Evolutionary conservation across 2,797 vertebrate genomes (phyloP), one percentile per base, ranked within the genome.

Genomic region (Pelobates cultripes): DNA sequence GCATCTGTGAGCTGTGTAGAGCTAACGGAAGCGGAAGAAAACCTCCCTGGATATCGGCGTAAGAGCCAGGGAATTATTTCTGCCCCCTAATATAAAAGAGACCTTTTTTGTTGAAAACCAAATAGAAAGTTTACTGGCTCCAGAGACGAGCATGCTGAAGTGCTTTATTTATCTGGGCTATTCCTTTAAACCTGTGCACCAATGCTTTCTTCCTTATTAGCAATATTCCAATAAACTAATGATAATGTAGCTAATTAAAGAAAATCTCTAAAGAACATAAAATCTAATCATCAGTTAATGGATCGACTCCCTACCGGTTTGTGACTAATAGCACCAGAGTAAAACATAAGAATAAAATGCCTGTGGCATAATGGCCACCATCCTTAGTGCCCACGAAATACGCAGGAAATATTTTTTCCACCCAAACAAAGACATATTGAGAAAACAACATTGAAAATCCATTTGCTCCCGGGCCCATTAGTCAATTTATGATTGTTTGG

Each of bases 281-380:
- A 43, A 0, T 40, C 41, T 44, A 3, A 72, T n/a, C 51, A 57
- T 12, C 7, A 4, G 43, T n/a, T 61, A 69, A 41, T 68, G 73
- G 71, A 74, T 68, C 9, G 71, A 68, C 57, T 8, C 4, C 70
- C 41, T 57, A 42, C 63, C 41, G 64, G 14, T 68, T 80, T 45
- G 55, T 55, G 73, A 57, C 3, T 43, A 44, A 15, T 60, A n/a
- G 72, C 28, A 41, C 40, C 60, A 17, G 67, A 42, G 66, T 5
- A 43, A 68, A 43, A 51, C 47, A 3, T 3, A 3, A 41, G 28
- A 6, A 40, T 6, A n/a, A 60, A 67, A 10, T 44, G 7, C 9
- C 14, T 15, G 63, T 41, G 41, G 42, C 3, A 4, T 15, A 13
- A 2, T 47, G 17, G n/a, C 14, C 40, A n/a, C 60, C 57, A 53